Base-by-base conservation (phyloP, 2,113 vertebrate species). In the Odocoileus virginianus region DNA sequence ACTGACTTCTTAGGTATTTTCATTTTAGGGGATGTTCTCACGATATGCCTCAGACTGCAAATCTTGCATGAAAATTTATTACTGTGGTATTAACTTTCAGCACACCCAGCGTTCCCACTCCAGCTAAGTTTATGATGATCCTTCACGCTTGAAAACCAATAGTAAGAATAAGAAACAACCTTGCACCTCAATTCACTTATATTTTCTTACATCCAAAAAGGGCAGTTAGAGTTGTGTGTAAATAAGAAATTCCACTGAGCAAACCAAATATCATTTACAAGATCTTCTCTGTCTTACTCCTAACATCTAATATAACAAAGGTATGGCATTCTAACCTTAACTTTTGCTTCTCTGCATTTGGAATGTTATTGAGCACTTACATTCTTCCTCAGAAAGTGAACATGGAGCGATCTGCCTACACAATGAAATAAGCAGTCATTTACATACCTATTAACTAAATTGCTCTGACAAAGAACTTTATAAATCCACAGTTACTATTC, bases 401-500 rank as follows among this genome's bases (percentile, higher is more conserved):
- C 98, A 89, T 89, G 94, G 88, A 97, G 71, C 0, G 7, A 94
- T 96, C 98, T 97, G 97, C 98, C 98, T 96, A 98, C 98, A 97
- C 96, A 45, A 50, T 86, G 96, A 98, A 98, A 94, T 97, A 97
- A 97, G 94, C 50, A 97, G 97, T 98, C 97, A 98, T 98, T 98
- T 98, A 98, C 98, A 98, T 98, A 98, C 84, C 97, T 96, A 98
- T 98, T 98, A 98, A 97, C 97, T 95, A 97, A 98, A 98, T 96
- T 97, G 95, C 89, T 91, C 97, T 98, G 97, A 98, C 98, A 98
- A 97, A 95, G 95, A 97, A 97, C 85, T 97, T 98, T 95, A 98
- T 94, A 98, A 97, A 96, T 95, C 96, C 96, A 97, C 43, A 97
- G 97, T 94, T 96, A 98, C 97, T 96, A 94, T 94, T 97, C 97